phyloP scores from a whole-genome alignment of 2,113 vertebrate species.

The Micromys minutus region DNA sequence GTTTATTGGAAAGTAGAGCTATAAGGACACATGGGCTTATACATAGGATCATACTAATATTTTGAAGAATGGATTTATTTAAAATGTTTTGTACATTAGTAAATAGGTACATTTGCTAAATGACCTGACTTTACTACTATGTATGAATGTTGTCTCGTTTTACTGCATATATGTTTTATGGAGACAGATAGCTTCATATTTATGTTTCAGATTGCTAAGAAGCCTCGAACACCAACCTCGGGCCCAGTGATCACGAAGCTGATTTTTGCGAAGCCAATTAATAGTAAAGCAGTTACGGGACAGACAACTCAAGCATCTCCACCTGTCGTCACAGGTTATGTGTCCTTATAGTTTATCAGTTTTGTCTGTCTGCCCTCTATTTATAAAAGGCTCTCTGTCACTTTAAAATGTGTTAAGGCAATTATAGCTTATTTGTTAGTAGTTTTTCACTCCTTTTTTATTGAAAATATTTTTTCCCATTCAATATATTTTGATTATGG shows the following conservation, averaged over 20 bases:
- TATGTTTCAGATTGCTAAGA: conserved; percentile 95
- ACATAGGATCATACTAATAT: conserved; percentile 32
- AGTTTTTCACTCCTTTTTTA: not conserved
- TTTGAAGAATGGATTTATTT: conserved; percentile 44
- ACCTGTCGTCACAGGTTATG: conserved; percentile 93
- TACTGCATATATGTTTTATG: conserved; percentile 55
- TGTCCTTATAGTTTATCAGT: conserved; percentile 79
- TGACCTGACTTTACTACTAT: conserved; percentile 49
- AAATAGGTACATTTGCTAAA: conserved; percentile 47
- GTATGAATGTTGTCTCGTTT: conserved; percentile 56
- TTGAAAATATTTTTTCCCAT: not conserved
- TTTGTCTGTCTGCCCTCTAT: conserved; percentile 9
- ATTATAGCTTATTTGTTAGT: conserved; percentile 9
- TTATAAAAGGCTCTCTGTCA: conserved; percentile 1
- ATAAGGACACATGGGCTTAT: conserved; percentile 39
- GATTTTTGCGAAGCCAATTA: conserved; percentile 97
- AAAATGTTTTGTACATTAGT: conserved; percentile 47
- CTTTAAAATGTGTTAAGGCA: conserved; percentile 47
- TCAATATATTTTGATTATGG: not conserved
- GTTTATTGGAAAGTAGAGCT: conserved; percentile 43
- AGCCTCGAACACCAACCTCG: conserved; percentile 93
- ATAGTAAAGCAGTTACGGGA: conserved; percentile 94
- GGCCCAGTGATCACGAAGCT: conserved; percentile 96
- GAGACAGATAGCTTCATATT: conserved; percentile 72
- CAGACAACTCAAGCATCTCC: conserved; percentile 93